phyloP scores from a whole-genome alignment of 2,888 invertebrate genomes.

The Ophraella communa region DNA sequence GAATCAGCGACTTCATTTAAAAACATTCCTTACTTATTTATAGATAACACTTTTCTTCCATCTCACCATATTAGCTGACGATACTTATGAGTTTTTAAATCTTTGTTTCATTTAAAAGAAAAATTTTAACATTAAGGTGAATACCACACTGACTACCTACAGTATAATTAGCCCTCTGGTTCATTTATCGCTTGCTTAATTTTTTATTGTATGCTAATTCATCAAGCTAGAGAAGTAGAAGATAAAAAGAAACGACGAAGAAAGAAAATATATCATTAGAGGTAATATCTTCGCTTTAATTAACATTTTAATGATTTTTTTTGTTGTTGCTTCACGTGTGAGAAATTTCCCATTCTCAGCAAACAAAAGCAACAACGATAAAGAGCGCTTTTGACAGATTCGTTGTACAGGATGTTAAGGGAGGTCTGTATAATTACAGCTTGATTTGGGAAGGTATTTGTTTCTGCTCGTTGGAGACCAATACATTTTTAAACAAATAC shows the following conservation, averaged over 20 bases:
- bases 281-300: conserved; percentile 5
- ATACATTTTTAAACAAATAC: no score
- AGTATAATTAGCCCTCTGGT: not conserved
- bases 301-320: conserved; percentile 30
- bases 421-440: no score
- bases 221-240: not conserved
- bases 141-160: not conserved
- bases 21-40: no score
- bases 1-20: no score
- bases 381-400: conserved; percentile 36
- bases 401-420: no score
- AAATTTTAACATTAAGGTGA: not conserved
- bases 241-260: not conserved
- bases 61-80: no score
- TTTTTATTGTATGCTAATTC: conserved; percentile 14
- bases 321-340: conserved; percentile 39
- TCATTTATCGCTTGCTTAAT: conserved; percentile 10
- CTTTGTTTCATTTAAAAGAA: not conserved
- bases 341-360: conserved; percentile 45
- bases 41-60: no score
- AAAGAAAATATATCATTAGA: conserved; percentile 7
- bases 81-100: no score
- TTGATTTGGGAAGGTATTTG: no score
- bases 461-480: no score
- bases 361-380: conserved; percentile 36